Conservation (phyloP, 2,113 vertebrate genomes). For the Phylloscopus trochilus region DNA sequence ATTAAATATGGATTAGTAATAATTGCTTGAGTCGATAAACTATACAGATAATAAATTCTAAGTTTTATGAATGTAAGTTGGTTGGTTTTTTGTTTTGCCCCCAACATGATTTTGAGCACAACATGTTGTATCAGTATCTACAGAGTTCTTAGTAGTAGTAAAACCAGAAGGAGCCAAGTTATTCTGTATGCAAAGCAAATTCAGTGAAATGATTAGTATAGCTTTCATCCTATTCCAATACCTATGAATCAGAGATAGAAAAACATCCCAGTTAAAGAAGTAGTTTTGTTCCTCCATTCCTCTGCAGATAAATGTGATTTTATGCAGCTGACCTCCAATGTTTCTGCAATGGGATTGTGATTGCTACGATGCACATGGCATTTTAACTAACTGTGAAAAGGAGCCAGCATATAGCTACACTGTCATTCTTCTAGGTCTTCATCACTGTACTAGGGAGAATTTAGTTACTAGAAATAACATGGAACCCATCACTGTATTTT, state of each 20-base stretch:
- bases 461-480: not conserved
- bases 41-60: not conserved
- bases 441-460: not conserved
- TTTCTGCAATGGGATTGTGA: not conserved
- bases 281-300: constrained; percentile 6
- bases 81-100: not conserved
- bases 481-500: not conserved
- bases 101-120: not conserved
- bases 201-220: not conserved
- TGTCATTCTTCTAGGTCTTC: not conserved
- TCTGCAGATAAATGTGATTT: constrained; percentile 11
- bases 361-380: not conserved
- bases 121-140: not conserved
- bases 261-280: not conserved
- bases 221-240: constrained; percentile 45
- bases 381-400: constrained; percentile 14
- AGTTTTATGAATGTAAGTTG: not conserved
- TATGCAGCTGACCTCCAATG: not conserved
- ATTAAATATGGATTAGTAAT: not conserved
- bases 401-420: not conserved
- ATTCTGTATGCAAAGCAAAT: not conserved
- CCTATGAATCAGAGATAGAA: constrained; percentile 16
- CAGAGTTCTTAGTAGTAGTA: not conserved
- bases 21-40: not conserved
- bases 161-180: not conserved